Evolutionary conservation across 2,797 vertebrate genomes (phyloP).

Genomic region (Eurystomus glaucurus): DNA sequence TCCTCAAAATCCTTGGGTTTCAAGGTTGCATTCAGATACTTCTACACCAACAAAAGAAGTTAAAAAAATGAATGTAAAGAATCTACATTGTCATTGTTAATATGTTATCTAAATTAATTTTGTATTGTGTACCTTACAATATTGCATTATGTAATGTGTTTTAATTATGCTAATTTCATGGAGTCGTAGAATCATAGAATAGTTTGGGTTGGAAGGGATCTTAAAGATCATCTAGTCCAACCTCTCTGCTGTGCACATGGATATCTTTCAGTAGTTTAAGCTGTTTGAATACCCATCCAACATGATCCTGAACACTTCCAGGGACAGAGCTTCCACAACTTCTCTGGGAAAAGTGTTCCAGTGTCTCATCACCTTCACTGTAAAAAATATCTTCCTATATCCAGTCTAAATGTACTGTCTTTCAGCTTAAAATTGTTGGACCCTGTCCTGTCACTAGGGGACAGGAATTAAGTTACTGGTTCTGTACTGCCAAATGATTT

Average conservation of each 20-base stretch:
- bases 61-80: not conserved
- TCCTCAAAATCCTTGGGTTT: not conserved
- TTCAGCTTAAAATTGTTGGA: not conserved
- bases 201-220: not conserved
- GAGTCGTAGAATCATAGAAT: not conserved
- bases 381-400: not conserved
- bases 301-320: not conserved
- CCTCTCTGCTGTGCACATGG: not conserved
- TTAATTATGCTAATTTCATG: not conserved
- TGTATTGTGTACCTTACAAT: rapidly evolving
- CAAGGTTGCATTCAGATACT: not conserved
- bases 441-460: not conserved
- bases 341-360: rapidly evolving
- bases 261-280: not conserved
- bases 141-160: not conserved
- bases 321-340: rapidly evolving
- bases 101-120: not conserved
- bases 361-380: not conserved
- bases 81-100: not conserved
- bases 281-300: not conserved
- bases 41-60: not conserved
- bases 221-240: not conserved
- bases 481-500: not conserved
- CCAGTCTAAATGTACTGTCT: not conserved
- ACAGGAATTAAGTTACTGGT: not conserved